phyloP scores from a whole-genome alignment of 2,797 vertebrate species.

The Acanthiza pusilla region DNA sequence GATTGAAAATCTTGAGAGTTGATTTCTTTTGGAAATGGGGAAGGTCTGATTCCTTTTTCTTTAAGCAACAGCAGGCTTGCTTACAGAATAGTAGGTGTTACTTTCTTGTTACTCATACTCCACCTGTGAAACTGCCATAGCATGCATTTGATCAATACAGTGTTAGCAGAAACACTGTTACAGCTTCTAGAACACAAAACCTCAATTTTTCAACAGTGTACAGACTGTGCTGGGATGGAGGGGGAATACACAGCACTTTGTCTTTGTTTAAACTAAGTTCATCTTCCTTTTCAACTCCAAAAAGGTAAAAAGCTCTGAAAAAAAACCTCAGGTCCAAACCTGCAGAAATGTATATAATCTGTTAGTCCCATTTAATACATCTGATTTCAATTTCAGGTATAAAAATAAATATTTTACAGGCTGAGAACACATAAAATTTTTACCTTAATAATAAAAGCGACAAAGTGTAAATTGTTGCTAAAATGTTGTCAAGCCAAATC shows the following conservation, averaged over 20 bases:
- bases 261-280: not conserved
- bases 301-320: not conserved
- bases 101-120: slow-evolving; percentile 29
- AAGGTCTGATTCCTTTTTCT: not conserved
- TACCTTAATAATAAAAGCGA: not conserved
- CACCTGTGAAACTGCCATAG: slow-evolving; percentile 3
- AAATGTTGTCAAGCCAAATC: not conserved
- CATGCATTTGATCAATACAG: not conserved
- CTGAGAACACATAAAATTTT: not conserved
- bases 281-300: not conserved
- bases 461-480: not conserved
- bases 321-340: not conserved
- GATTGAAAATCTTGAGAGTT: not conserved
- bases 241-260: not conserved
- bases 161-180: not conserved
- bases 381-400: not conserved
- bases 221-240: not conserved
- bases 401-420: not conserved
- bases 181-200: slow-evolving; percentile 10
- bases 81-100: not conserved
- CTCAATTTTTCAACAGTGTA: not conserved
- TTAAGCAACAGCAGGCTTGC: not conserved
- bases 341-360: not conserved
- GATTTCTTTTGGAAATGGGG: not conserved
- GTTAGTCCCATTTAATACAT: not conserved